A percentile compares a stretch with the other conserved stretches of the same genome.
These are phyloP conservation scores for Phrynocephalus vlangalii DNA, from an alignment of 2,797 vertebrate species.

Conservation along the genomic window DNA sequence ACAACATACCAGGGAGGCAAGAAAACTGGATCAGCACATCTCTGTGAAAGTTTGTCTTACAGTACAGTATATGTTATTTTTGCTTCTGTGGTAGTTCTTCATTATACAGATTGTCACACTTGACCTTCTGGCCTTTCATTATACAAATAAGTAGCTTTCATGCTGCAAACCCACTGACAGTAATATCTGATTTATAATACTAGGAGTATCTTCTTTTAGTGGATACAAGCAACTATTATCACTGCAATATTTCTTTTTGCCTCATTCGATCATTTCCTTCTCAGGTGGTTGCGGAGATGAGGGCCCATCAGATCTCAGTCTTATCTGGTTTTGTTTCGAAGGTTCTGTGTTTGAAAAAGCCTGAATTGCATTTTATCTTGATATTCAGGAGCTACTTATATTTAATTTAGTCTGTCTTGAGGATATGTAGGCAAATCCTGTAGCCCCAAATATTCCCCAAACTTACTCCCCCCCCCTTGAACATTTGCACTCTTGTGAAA, in stretches of 20 bases:
- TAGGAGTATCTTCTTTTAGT: neutral
- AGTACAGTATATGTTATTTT: neutral
- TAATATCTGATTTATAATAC: conserved; percentile 1
- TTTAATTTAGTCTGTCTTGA: too few relatives aligned
- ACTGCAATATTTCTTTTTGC: neutral
- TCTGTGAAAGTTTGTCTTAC: neutral
- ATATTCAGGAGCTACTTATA: too few relatives aligned
- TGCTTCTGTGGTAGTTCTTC: neutral
- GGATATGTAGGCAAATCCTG: too few relatives aligned
- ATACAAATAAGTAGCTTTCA: neutral
- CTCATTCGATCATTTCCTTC: neutral
- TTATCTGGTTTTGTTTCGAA: neutral
- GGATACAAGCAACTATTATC: neutral
- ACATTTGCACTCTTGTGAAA: too few relatives aligned
- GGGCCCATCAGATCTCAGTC: neutral
- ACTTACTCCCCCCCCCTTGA: too few relatives aligned
- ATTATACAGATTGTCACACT: conserved; percentile 26
- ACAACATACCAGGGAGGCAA: conserved; percentile 53
- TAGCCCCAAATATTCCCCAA: too few relatives aligned
- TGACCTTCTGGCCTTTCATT: neutral
- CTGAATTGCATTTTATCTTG: too few relatives aligned
- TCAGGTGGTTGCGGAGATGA: neutral
- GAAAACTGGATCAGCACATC: neutral
- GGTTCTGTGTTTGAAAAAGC: too few relatives aligned
- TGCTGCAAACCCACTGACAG: neutral